Evolutionary conservation across 1,140 invertebrate genomes (phyloP).

Genomic region (Atta colombica): DNA sequence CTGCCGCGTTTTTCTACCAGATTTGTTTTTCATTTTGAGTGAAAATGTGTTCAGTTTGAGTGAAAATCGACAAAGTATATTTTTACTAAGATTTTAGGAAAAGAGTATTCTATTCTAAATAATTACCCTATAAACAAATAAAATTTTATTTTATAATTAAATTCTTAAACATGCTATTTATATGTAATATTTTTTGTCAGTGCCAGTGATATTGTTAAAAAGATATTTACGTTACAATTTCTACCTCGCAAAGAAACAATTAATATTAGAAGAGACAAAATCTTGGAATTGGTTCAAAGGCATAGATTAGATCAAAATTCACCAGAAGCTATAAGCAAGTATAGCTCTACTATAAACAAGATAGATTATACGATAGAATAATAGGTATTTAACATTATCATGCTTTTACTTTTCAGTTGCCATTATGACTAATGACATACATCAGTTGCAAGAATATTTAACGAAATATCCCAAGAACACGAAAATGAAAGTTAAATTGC

Average conservation of each 20-base stretch:
- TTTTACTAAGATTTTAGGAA: no score
- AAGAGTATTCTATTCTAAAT: not conserved
- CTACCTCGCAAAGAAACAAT: constrained; percentile 82
- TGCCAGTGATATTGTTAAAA: constrained; percentile 88
- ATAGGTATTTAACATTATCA: not conserved
- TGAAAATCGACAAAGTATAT: no score
- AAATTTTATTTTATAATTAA: not conserved
- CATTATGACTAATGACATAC: constrained; percentile 87
- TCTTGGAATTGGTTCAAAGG: constrained; percentile 86
- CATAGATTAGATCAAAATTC: constrained; percentile 88
- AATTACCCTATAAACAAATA: not conserved
- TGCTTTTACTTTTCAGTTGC: constrained; percentile 85
- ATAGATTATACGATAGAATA: not conserved
- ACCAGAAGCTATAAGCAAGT: constrained; percentile 86
- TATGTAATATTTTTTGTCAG: constrained; percentile 75
- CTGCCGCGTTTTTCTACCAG: no score
- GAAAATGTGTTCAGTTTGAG: no score
- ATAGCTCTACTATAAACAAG: constrained; percentile 17
- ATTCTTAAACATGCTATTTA: not conserved
- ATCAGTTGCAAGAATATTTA: constrained; percentile 87
- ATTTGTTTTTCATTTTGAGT: no score
- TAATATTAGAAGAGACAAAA: constrained; percentile 81
- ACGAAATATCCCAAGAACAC: constrained; percentile 86
- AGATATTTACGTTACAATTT: constrained; percentile 88
- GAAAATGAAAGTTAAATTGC: constrained; percentile 87